Conservation (phyloP, 2,797 vertebrate species). For the Cephalopachus bancanus region DNA sequence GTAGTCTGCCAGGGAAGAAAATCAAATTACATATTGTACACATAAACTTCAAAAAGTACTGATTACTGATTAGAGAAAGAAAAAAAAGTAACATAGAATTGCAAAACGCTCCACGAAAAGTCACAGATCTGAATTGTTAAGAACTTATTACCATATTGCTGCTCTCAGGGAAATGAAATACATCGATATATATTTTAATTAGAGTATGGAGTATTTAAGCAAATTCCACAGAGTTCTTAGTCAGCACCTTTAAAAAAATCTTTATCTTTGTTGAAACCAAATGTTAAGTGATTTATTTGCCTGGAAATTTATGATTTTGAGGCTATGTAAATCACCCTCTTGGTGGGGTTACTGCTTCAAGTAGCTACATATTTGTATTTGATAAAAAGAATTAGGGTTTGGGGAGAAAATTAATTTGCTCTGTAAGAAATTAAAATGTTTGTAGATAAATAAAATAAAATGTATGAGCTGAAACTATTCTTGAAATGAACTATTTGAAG, state of each 20-base stretch:
- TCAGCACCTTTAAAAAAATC: conserved; percentile 81
- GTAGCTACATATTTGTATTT: not conserved
- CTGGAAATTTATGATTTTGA: conserved; percentile 64
- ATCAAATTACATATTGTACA: conserved; percentile 81
- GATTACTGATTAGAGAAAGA: conserved; percentile 81
- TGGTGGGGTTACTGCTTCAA: conserved; percentile 58
- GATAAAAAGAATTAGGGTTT: not conserved
- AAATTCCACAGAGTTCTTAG: conserved; percentile 80
- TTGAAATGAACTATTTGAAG: not conserved
- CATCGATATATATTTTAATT: conserved; percentile 86
- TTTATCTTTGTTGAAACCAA: conserved; percentile 74
- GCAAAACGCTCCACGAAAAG: conserved; percentile 79
- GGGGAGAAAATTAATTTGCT: conserved; percentile 48
- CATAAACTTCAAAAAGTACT: conserved; percentile 83
- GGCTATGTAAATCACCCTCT: conserved; percentile 47
- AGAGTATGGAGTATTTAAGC: conserved; percentile 83
- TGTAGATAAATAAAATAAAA: not conserved
- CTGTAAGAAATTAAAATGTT: conserved; percentile 21
- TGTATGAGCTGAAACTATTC: not conserved
- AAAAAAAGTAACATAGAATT: conserved; percentile 79
- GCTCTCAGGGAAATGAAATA: conserved; percentile 83
- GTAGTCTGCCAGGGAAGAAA: conserved; percentile 80
- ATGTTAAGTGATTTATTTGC: conserved; percentile 69
- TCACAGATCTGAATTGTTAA: conserved; percentile 82
- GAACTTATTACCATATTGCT: conserved; percentile 84